Conservation (phyloP, 2,113 vertebrate genomes). For the Brachypodius melanocephalos region DNA sequence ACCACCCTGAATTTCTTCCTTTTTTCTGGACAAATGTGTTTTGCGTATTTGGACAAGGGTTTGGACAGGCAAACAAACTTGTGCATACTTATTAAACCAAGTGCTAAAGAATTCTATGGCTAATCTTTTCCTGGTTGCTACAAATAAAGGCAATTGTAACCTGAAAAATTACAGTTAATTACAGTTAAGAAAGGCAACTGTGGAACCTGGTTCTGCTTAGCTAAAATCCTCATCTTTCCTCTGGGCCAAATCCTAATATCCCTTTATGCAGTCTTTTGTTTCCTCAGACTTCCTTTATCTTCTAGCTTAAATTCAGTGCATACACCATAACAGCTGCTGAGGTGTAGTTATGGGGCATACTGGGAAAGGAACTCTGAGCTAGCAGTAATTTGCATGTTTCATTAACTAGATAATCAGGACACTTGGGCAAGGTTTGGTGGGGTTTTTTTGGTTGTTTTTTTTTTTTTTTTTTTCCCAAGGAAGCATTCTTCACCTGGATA, state of each 20-base stretch:
- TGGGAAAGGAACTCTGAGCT: constrained; percentile 26
- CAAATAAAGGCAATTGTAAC: neutral
- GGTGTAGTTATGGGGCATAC: neutral
- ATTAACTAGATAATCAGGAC: constrained; percentile 53
- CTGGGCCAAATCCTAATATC: neutral
- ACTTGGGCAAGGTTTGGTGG: neutral
- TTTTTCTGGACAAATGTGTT: neutral
- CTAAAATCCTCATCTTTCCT: constrained; percentile 9
- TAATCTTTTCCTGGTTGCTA: neutral
- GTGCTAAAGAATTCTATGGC: neutral
- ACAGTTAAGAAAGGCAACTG: neutral
- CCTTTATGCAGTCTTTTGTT: neutral
- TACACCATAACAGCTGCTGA: neutral
- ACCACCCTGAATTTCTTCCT: neutral
- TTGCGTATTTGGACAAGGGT: neutral
- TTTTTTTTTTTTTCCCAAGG: neutral
- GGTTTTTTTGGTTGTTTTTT: no score
- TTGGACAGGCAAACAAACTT: neutral
- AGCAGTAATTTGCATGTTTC: constrained; percentile 47
- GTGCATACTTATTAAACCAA: neutral
- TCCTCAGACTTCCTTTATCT: constrained; percentile 15
- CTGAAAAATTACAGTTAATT: neutral
- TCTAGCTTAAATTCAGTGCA: neutral
- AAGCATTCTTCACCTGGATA: constrained; percentile 14
- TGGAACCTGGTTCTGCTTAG: neutral